phyloP scores from a whole-genome alignment of 1,140 invertebrate genomes.

The Lordiphosa collinella region DNA sequence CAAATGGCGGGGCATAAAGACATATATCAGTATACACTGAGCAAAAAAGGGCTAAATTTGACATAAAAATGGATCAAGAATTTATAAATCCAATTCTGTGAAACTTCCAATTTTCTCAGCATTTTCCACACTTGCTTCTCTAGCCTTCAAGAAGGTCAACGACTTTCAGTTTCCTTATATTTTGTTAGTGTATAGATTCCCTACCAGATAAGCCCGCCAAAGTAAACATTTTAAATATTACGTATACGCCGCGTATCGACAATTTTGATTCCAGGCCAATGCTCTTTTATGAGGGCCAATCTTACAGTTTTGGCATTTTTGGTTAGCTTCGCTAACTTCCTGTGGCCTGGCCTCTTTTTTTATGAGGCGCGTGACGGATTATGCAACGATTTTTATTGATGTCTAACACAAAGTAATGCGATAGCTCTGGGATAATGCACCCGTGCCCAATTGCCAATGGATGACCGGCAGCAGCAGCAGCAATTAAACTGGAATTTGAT shows the following conservation, averaged over 20 bases:
- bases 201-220: neutral
- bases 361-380: constrained; percentile 8
- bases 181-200: neutral
- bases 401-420: constrained; percentile 2
- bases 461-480: constrained; percentile 14
- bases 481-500: constrained; percentile 46
- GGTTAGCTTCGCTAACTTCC: constrained; percentile 8
- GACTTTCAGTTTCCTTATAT: too few species aligned
- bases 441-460: constrained; percentile 9
- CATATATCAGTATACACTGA: neutral
- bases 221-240: neutral
- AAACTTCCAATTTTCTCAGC: too few species aligned
- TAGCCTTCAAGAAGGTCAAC: too few species aligned
- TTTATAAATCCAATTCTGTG: too few species aligned
- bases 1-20: neutral
- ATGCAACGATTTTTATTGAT: constrained; percentile 9
- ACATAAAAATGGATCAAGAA: too few species aligned
- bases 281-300: constrained; percentile 4
- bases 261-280: too few species aligned
- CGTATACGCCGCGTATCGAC: neutral
- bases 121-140: too few species aligned
- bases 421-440: neutral
- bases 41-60: too few species aligned
- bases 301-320: neutral
- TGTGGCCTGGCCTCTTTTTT: neutral